A percentile compares a stretch with the other conserved stretches of the same genome.
These are phyloP conservation scores for Machaerirhynchus nigripectus DNA, from an alignment of 2,113 vertebrate species.

Conservation along the genomic window DNA sequence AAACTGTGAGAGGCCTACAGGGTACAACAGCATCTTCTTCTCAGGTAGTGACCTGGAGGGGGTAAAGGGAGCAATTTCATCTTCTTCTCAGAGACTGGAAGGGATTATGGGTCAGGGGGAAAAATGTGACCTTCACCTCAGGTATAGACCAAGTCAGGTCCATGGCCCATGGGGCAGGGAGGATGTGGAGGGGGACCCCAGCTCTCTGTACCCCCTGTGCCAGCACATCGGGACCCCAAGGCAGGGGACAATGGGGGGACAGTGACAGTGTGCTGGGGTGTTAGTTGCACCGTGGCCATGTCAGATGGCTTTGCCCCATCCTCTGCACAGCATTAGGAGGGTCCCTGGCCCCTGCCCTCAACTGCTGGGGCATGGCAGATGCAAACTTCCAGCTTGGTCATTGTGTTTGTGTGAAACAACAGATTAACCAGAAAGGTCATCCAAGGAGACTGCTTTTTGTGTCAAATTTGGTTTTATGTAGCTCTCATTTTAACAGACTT, in stretches of 20 bases:
- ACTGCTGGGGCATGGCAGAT: background rate
- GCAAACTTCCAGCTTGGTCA: background rate
- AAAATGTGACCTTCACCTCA: background rate
- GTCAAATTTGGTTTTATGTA: background rate
- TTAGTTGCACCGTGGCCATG: fast-evolving
- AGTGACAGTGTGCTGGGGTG: background rate
- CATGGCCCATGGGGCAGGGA: fast-evolving
- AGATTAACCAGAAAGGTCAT: background rate
- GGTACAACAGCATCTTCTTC: background rate
- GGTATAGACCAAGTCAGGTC: no score
- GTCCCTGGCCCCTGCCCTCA: background rate
- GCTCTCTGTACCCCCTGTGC: background rate
- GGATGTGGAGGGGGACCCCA: background rate
- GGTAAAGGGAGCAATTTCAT: background rate
- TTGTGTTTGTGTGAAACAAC: fast-evolving
- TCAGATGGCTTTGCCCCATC: background rate
- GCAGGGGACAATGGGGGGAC: background rate
- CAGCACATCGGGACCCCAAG: fast-evolving
- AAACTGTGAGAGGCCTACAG: background rate
- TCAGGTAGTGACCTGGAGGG: background rate
- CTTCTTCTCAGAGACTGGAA: background rate
- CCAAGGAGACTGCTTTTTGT: background rate
- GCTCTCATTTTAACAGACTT: background rate
- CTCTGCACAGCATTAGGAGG: fast-evolving
- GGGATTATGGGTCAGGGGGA: fast-evolving